Conservation (phyloP, 2,797 vertebrate species). For the Premnoplex brunnescens region DNA sequence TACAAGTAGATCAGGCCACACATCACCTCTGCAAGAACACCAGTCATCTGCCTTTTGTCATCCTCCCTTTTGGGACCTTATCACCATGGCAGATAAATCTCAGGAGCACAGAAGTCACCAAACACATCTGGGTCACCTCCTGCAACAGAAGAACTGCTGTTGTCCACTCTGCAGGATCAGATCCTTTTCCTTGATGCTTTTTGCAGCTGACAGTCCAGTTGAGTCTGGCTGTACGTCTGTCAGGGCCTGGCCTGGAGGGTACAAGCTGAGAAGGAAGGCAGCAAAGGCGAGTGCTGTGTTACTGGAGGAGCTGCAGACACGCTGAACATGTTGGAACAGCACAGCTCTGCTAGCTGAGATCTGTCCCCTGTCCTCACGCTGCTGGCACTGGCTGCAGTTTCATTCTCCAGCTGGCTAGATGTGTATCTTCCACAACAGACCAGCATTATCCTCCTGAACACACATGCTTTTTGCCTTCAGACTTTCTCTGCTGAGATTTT, state of each 20-base stretch:
- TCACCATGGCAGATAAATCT: neutral
- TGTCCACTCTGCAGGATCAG: neutral
- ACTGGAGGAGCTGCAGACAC: neutral
- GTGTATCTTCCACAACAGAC: neutral
- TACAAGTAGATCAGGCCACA: neutral
- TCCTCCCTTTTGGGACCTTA: neutral
- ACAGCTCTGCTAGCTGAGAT: constrained; percentile 13
- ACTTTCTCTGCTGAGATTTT: neutral
- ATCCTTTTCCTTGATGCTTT: neutral
- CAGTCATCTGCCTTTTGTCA: neutral
- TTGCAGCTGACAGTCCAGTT: neutral
- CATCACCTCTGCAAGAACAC: neutral
- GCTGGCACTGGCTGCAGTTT: neutral
- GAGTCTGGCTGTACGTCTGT: neutral
- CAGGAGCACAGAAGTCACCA: neutral
- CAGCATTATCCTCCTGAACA: neutral
- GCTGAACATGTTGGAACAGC: constrained; percentile 5
- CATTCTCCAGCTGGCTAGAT: neutral
- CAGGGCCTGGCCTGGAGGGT: neutral
- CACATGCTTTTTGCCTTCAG: neutral
- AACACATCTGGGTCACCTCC: neutral
- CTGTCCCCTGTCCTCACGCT: constrained; percentile 37
- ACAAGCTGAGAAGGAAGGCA: neutral
- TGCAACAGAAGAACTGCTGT: neutral
- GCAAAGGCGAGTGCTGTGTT: neutral